A percentile compares a stretch with the other conserved stretches of the same genome.
These are phyloP conservation scores for Ormyrus nitidulus DNA, from an alignment of 2,888 invertebrate species.

Conservation along the genomic window DNA sequence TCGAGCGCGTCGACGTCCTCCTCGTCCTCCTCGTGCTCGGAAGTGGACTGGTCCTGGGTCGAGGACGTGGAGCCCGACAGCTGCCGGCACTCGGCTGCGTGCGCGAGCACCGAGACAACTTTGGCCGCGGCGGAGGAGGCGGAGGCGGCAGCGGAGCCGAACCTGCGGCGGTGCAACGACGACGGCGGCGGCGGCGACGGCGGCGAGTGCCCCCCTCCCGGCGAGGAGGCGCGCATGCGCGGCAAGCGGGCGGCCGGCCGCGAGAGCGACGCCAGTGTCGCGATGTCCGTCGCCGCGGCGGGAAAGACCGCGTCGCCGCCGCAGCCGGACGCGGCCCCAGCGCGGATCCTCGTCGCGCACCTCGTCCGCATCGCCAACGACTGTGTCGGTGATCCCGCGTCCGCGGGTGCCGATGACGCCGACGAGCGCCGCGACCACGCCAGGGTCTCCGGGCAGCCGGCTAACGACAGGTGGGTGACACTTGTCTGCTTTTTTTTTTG, in stretches of 20 bases:
- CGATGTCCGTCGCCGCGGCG: slow-evolving; percentile 73
- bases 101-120: slow-evolving; percentile 49
- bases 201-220: slow-evolving; percentile 57
- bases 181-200: slow-evolving; percentile 49
- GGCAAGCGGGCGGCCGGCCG: slow-evolving; percentile 60
- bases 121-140: slow-evolving; percentile 59
- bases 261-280: slow-evolving; percentile 69
- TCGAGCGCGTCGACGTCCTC: slow-evolving; percentile 34
- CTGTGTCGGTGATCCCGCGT: not conserved
- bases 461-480: slow-evolving; percentile 23
- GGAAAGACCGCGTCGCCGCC: slow-evolving; percentile 59
- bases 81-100: slow-evolving; percentile 58
- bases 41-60: slow-evolving; percentile 74
- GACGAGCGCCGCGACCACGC: too few relatives aligned
- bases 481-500: not conserved
- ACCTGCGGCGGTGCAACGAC: slow-evolving; percentile 27
- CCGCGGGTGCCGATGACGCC: not conserved
- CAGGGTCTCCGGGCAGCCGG: not conserved
- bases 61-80: slow-evolving; percentile 70
- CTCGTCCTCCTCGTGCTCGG: slow-evolving; percentile 63
- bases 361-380: slow-evolving; percentile 2
- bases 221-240: slow-evolving; percentile 63
- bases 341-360: slow-evolving; percentile 7
- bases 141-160: slow-evolving; percentile 23
- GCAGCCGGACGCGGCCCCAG: slow-evolving; percentile 39